A percentile compares a stretch with the other conserved stretches of the same genome.
Conservation (phyloP, 2,797 vertebrate genomes). For the Octomys mimax region DNA sequence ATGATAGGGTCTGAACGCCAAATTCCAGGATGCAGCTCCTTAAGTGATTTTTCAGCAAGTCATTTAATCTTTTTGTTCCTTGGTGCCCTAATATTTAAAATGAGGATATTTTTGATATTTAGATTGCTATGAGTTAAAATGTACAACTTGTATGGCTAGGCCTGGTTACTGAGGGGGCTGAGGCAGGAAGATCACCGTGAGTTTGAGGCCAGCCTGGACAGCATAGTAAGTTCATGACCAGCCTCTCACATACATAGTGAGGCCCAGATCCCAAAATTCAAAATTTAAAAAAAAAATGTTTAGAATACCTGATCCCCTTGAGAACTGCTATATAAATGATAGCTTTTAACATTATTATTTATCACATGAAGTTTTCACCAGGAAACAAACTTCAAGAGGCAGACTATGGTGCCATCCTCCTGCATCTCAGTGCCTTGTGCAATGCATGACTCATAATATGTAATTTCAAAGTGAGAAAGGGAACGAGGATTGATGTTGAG, state of each 20-base stretch:
- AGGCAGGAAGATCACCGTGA: not conserved
- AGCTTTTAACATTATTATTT: not conserved
- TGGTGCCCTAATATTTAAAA: not conserved
- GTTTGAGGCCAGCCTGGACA: not conserved
- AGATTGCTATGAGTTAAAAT: not conserved
- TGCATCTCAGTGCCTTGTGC: not conserved
- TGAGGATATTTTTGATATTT: not conserved
- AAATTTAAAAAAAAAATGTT: not conserved
- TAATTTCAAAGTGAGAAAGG: not conserved
- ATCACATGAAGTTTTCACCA: not conserved
- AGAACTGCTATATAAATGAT: not conserved
- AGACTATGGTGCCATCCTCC: not conserved
- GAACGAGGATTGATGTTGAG: not conserved
- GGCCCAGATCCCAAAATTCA: not conserved
- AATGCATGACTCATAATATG: not conserved
- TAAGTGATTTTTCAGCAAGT: not conserved
- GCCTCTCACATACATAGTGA: not conserved
- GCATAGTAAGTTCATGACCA: not conserved
- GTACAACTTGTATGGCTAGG: not conserved
- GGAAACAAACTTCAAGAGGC: not conserved
- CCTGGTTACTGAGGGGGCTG: not conserved
- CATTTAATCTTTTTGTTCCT: not conserved
- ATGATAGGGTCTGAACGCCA: not conserved
- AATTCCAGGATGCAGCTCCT: not conserved
- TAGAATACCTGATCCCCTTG: conserved; percentile 1